Evolutionary conservation across 2,888 invertebrate genomes (phyloP), one percentile per base, ranked within the genome.

Genomic region (Sepioteuthis lessoniana): DNA sequence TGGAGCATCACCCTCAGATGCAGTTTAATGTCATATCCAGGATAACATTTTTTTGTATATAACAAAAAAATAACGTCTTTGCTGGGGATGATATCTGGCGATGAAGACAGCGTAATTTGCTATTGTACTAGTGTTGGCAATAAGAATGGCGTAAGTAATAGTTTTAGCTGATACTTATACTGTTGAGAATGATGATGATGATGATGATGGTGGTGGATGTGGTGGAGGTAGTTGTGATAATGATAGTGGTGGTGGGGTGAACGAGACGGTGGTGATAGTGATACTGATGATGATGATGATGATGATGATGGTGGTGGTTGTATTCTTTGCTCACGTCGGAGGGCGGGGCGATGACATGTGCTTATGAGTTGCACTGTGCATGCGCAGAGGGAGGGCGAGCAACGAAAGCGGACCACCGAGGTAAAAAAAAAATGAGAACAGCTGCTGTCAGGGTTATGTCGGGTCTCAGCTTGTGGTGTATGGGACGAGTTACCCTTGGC

Each of bases 291-390:
- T 60, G 0, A 60, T 25, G 55, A 60, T 60, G 55, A 76, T 31
- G 76, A n/a, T 76, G 8, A n/a, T 35, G 8, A 10, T 76, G 76
- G 4, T 76, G 76, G 76, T 76, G 76, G 76, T 76, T 76, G 76
- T 76, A n/a, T 76, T 76, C 76, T 76, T 76, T 76, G n/a, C n/a
- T 76, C n/a, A 76, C n/a, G 76, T 76, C 76, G 76, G 76, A 76
- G 76, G 76, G 76, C 76, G 76, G 76, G 76, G n/a, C 76, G 76
- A 76, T 76, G 76, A 76, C 76, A 76, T 76, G 76, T 76, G 76
- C 76, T 76, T n/a, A 76, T 76, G 76, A 35, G 76, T 76, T n/a
- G 76, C 76, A 76, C 76, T 76, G 76, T 76, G 76, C 76, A 76
- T 76, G n/a, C 76, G 76, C 76, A 16, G n/a, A 35, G n/a, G 76